Evolutionary conservation across 2,888 invertebrate genomes (phyloP), one percentile per base, ranked within the genome.

Genomic region (Meganola albula): DNA sequence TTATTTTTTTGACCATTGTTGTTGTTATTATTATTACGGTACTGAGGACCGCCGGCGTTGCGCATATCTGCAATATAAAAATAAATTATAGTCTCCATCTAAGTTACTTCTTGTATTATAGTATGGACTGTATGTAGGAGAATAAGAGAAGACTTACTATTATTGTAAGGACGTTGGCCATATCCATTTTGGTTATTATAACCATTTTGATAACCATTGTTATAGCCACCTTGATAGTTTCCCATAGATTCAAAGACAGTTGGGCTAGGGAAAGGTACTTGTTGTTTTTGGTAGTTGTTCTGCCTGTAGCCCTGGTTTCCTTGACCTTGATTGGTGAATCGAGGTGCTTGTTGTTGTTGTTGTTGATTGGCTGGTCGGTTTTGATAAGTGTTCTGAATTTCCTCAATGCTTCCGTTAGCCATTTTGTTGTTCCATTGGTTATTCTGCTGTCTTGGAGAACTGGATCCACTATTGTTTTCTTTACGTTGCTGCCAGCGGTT

Each of bases 401-500:
- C 75, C 34, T 82, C 77, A 53, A 54, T 63, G 27, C 51, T 54
- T 20, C 62, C 38, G 40, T 67, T 73, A 6, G 79, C 83, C 84
- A 82, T 84, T 44, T 85, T 85, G 53, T 86, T 87, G 45, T 72
- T 83, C 87, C 87, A 87, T 39, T 87, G 86, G 57, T 87, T 87
- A 48, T 83, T 79, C 37, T 80, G 77, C 66, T 88, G 77, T 37
- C 88, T 77, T 0, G 86, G 86, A n/a, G 86, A 83, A 48, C 75
- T 79, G 1, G 80, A 76, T 4, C 83, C 84, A 43, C 79, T 83
- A 51, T 78, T 79, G 40, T 85, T 83, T 48, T 88, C 89, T 45
- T 89, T 87, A 45, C 88, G 88, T 61, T 89, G 89, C 48, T 88
- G 88, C 90, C 90, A 90, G 41, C 88, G 89, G 47, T 88, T 90